Evolutionary conservation across 2,888 invertebrate genomes (phyloP), one percentile per base, ranked within the genome.

Genomic region (Drosophila seclusa): DNA sequence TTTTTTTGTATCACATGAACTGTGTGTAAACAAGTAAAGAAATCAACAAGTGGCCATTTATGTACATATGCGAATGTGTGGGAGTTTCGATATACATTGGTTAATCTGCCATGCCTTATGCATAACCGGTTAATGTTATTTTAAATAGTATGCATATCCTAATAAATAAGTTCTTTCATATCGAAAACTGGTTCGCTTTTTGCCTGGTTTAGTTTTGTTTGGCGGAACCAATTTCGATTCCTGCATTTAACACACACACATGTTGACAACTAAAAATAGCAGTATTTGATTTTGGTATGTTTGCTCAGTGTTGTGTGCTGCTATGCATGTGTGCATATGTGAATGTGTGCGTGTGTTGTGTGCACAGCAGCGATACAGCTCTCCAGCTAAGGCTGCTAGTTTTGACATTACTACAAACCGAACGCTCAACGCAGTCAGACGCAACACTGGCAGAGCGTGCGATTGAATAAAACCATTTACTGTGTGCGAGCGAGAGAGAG

Each of bases 391-490:
- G 45, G 49, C 75, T 54, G 72, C 68, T 82, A 72, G 82, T 87
- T 87, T 71, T 76, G 68, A 86, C 80, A 88, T 83, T 42, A 42
- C 57, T 87, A 57, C 59, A 50, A 67, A 57, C 54, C 27, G 64
- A 66, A 71, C 90, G 59, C 73, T 86, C 74, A 59, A 61, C 54
- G 60, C 71, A 75, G 73, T 29, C 87, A 83, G 90, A 76, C 68
- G 67, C 52, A 54, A 24, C 45, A 48, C 66, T 58, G 50, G 40
- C 60, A 31, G 49, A 55, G 60, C 70, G 16, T 21, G 42, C 27
- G 16, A 24, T 8, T 45, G 4, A 45, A 16, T 24, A 45, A 24
- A 16, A 45, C 8, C 24, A 24, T 24, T 45, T 2, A 16, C 42
- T 34, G 34, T 13, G 13, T 21, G 31, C 50, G n/a, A 32, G 13